Evolutionary conservation across 2,113 vertebrate genomes (phyloP), one percentile per base, ranked within the genome.

Genomic region (Lichenostomus cassidix): DNA sequence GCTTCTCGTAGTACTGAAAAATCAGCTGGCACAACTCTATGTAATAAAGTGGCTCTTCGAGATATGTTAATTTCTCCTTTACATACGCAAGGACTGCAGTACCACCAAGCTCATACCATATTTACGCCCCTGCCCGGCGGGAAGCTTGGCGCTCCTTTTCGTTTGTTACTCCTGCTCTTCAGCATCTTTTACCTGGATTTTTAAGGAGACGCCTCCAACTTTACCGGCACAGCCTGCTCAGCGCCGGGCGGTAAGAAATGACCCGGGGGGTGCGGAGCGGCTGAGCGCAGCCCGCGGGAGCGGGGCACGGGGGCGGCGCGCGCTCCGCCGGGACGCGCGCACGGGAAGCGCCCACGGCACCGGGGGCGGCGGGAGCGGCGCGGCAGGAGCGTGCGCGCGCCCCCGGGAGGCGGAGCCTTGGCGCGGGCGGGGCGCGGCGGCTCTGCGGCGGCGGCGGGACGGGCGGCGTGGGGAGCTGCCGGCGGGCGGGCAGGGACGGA

Each of bases 51-150:
- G 2, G 47, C 20, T 15, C 53, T 29, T 22, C 16, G 20, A 18
- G 13, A 19, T 10, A 11, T 0, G 10, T 31, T 39, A 13, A 3
- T n/a, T 70, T 62, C 49, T 15, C 22, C 28, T 60, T 27, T 9
- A 13, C 0, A 17, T 20, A 27, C 4, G 2, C 4, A 8, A 46
- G 33, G 33, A 16, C 50, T 22, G 76, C 52, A 19, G 2, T 4
- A 46, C 31, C 39, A 58, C 64, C 53, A 17, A 25, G 11, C 0
- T 1, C 35, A 2, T 1, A 24, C 1, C 4, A 0, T 5, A 12
- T 8, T 41, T 17, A 18, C 1, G 9, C 3, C 42, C 33, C 60
- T 29, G 39, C 39, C 33, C 4, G 35, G 31, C 39, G 67, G 28
- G 33, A 70, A 46, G 31, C 49, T 58, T 2, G 55, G 21, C 4